Conservation (phyloP, 2,797 vertebrate species). For the Knipowitschia caucasica region DNA sequence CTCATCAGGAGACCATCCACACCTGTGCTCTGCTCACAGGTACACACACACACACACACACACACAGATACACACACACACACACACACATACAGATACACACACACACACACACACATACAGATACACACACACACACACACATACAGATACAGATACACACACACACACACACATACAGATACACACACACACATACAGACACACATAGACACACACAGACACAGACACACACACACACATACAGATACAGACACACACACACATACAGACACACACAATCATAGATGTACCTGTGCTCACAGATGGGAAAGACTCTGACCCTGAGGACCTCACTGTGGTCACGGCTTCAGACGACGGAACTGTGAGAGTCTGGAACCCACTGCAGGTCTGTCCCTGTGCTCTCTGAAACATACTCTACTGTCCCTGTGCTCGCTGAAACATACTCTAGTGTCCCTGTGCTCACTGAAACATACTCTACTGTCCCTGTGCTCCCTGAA, state of each 20-base stretch:
- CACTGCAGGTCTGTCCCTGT: constrained; percentile 73
- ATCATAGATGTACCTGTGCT: no score
- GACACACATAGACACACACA: no score
- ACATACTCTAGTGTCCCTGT: no score
- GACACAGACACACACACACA: constrained; percentile 25
- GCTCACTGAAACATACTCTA: no score
- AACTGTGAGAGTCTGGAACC: constrained; percentile 80
- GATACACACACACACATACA: constrained; percentile 24
- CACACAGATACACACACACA: constrained; percentile 25
- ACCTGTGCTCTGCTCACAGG: constrained; percentile 66
- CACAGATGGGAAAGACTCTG: constrained; percentile 40
- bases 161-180: constrained; percentile 27
- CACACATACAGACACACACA: no score
- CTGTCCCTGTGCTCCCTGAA: no score
- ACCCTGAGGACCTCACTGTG: constrained; percentile 68
- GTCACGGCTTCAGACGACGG: constrained; percentile 81
- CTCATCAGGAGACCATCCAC: constrained; percentile 74
- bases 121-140: constrained; percentile 26
- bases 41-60: constrained; percentile 9
- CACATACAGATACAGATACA: no score
- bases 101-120: constrained; percentile 25
- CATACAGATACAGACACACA: constrained; percentile 37
- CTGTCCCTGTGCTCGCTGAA: no score
- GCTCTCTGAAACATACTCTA: no score
- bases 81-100: no score